Percentiles rank a stretch among this genome's conserved stretches.
Evolutionary conservation across 2,113 vertebrate genomes (phyloP).

Genomic region (Columba livia): DNA sequence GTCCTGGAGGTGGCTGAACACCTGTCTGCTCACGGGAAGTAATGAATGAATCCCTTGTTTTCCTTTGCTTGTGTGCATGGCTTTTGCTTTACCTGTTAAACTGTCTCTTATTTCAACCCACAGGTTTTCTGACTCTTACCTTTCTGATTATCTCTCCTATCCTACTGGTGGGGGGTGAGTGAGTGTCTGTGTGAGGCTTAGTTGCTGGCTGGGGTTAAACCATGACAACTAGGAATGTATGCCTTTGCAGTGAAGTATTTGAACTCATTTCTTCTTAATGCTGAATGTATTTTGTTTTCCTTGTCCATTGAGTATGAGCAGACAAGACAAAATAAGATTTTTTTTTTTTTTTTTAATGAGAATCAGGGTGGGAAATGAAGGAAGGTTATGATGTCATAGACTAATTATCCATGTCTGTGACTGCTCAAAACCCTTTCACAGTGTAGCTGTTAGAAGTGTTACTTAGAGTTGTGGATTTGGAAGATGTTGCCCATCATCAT

Average conservation of each 20-base stretch:
- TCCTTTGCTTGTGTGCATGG: too few relatives aligned
- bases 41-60: too few relatives aligned
- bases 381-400: neutral
- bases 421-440: neutral
- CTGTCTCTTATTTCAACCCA: too few relatives aligned
- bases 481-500: neutral
- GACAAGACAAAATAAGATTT: neutral
- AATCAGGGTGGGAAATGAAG: neutral
- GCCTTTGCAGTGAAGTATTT: neutral
- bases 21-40: too few relatives aligned
- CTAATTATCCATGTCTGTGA: neutral
- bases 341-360: neutral
- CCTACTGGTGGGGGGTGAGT: too few relatives aligned
- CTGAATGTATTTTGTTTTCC: neutral
- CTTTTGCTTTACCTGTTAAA: too few relatives aligned
- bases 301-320: neutral
- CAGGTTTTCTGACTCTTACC: too few relatives aligned
- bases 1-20: too few relatives aligned
- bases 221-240: neutral
- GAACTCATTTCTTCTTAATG: neutral
- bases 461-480: neutral
- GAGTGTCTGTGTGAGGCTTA: too few relatives aligned
- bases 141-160: too few relatives aligned
- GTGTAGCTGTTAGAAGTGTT: neutral
- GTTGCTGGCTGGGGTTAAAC: too few relatives aligned